Percentiles rank a stretch among this genome's conserved stretches.
Conservation (phyloP, 2,888 invertebrate species). For the Erynnis tages region DNA sequence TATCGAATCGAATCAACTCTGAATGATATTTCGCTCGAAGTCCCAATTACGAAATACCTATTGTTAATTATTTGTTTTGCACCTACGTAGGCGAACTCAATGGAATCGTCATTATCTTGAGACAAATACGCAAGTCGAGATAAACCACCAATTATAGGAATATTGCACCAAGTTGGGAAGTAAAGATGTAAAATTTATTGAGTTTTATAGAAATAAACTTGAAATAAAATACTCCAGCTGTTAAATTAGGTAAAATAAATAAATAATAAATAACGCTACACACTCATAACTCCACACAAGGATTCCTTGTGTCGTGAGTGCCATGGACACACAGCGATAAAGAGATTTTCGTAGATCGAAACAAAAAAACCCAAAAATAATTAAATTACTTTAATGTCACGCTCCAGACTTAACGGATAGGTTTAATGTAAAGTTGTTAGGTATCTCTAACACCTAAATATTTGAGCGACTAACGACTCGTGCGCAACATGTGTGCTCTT, state of each 20-base stretch:
- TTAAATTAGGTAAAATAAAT: no score
- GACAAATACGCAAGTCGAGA: not conserved
- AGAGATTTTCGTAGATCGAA: no score
- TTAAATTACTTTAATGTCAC: not conserved
- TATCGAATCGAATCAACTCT: slow-evolving; percentile 6
- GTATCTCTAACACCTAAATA: slow-evolving; percentile 8
- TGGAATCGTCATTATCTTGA: slow-evolving; percentile 4
- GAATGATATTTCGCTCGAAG: slow-evolving; percentile 11
- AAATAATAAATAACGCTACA: no score
- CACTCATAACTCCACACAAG: no score
- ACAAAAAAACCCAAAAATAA: no score
- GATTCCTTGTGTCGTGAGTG: no score
- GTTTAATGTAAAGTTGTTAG: no score
- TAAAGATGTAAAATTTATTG: no score
- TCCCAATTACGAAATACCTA: slow-evolving; percentile 5
- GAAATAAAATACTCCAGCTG: no score
- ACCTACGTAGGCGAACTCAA: not conserved
- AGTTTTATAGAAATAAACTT: no score
- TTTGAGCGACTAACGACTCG: not conserved
- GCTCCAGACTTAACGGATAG: not conserved
- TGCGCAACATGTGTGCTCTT: slow-evolving; percentile 14
- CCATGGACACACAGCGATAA: no score
- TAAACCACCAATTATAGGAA: not conserved
- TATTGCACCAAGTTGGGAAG: no score
- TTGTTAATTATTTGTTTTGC: slow-evolving; percentile 1